These are phyloP conservation scores for Phyto melanocephala DNA, from an alignment of 2,888 invertebrate genomes.

Conservation along the genomic window DNA sequence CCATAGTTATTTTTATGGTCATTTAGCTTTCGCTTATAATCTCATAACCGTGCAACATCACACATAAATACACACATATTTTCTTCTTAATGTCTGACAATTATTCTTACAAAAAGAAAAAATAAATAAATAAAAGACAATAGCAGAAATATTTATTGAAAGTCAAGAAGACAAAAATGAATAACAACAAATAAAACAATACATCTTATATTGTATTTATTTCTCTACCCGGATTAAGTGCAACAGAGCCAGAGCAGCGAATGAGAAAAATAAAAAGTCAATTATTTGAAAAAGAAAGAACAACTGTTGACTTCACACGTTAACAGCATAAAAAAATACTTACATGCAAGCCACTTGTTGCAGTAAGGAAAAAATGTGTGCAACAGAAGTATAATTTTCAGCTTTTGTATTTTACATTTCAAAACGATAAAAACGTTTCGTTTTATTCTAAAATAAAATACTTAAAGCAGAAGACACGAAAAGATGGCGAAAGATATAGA, in stretches of 20 bases:
- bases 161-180: slow-evolving; percentile 21
- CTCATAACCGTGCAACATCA: slow-evolving; percentile 30
- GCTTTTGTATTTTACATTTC: slow-evolving; percentile 27
- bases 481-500: neutral
- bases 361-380: slow-evolving; percentile 16
- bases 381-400: slow-evolving; percentile 42
- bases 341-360: slow-evolving; percentile 31
- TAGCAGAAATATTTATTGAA: slow-evolving; percentile 31
- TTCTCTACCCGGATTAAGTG: slow-evolving; percentile 58
- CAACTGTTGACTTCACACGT: slow-evolving; percentile 55
- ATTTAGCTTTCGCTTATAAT: slow-evolving; percentile 59
- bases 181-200: neutral
- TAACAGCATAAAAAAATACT: slow-evolving; percentile 22
- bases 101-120: slow-evolving; percentile 26
- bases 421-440: slow-evolving; percentile 8
- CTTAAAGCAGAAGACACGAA: neutral
- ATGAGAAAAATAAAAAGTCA: slow-evolving; percentile 1
- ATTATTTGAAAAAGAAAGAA: slow-evolving; percentile 47
- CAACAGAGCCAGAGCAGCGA: neutral
- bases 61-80: too few species aligned
- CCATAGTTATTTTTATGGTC: slow-evolving; percentile 38
- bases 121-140: slow-evolving; percentile 30
- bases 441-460: slow-evolving; percentile 6
- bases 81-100: slow-evolving; percentile 25
- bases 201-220: neutral